Evolutionary conservation across 2,797 vertebrate species (phyloP).

Genomic region (Centroberyx gerrardi): DNA sequence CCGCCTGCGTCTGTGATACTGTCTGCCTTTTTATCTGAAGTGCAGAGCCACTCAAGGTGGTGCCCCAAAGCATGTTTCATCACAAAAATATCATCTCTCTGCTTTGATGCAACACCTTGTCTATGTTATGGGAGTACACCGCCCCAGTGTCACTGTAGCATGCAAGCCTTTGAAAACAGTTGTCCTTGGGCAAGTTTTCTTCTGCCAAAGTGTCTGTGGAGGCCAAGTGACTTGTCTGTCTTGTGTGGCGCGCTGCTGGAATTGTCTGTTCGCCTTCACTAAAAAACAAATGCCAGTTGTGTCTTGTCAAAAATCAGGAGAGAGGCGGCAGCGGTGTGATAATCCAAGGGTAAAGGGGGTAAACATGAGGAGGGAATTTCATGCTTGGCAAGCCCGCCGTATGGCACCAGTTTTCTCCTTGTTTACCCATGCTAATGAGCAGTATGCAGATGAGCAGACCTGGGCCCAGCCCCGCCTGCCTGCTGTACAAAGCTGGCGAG

Average conservation of each 20-base stretch:
- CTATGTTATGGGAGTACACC: slow-evolving; percentile 34
- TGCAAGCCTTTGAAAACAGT: slow-evolving; percentile 38
- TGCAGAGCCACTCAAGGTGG: slow-evolving; percentile 17
- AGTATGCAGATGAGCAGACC: slow-evolving; percentile 81
- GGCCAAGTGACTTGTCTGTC: slow-evolving; percentile 43
- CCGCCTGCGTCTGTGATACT: slow-evolving; percentile 1
- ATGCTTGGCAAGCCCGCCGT: slow-evolving; percentile 80
- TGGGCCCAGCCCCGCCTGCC: slow-evolving; percentile 54
- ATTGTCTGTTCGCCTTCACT: slow-evolving; percentile 49
- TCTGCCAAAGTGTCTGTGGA: slow-evolving; percentile 14
- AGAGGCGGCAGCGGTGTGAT: slow-evolving; percentile 59
- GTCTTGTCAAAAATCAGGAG: slow-evolving; percentile 67
- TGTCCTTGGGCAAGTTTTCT: slow-evolving; percentile 57
- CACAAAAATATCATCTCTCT: slow-evolving; percentile 54
- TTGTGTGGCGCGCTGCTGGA: slow-evolving; percentile 35
- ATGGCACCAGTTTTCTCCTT: slow-evolving; percentile 80
- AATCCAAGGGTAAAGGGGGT: slow-evolving; percentile 82
- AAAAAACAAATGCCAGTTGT: slow-evolving; percentile 59
- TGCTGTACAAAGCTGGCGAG: slow-evolving; percentile 48
- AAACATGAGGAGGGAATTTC: slow-evolving; percentile 85
- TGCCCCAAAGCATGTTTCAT: slow-evolving; percentile 40
- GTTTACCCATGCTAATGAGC: slow-evolving; percentile 85
- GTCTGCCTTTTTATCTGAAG: slow-evolving; percentile 31
- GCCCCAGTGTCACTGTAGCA: slow-evolving; percentile 38
- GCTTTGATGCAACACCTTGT: slow-evolving; percentile 56